phyloP scores from a whole-genome alignment of 2,797 vertebrate species.

The Oreonectes daqikongensis region DNA sequence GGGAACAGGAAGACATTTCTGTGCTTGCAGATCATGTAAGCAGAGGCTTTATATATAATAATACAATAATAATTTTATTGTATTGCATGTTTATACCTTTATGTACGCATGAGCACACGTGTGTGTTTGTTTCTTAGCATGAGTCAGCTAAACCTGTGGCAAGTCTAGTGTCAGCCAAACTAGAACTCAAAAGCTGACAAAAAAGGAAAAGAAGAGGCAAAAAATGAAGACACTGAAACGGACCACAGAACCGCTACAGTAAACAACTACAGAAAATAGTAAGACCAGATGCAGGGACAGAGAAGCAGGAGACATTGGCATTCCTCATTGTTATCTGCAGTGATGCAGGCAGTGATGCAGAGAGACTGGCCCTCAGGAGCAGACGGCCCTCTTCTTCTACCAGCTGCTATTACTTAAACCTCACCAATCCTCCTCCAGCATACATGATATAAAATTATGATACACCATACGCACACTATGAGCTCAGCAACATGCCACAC shows the following conservation, averaged over 20 bases:
- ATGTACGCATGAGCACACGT: too few relatives aligned
- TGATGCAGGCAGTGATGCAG: constrained; percentile 52
- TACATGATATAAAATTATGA: not conserved
- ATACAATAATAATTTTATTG: too few relatives aligned
- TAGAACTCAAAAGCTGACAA: constrained; percentile 1
- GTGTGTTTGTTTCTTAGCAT: not conserved
- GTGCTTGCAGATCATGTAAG: too few relatives aligned
- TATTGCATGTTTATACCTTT: not conserved
- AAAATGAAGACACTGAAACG: constrained; percentile 1
- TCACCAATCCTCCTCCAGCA: constrained; percentile 57
- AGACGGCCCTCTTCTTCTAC: constrained; percentile 48
- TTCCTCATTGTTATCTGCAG: constrained; percentile 55
- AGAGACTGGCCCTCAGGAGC: constrained; percentile 50
- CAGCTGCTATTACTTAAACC: constrained; percentile 73
- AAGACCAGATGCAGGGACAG: constrained; percentile 28
- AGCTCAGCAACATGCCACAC: not conserved
- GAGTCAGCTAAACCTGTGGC: not conserved
- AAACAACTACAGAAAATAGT: constrained; percentile 19
- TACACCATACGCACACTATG: not conserved
- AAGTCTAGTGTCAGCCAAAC: constrained; percentile 36
- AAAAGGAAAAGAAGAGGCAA: not conserved
- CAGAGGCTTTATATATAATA: too few relatives aligned
- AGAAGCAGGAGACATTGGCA: constrained; percentile 41
- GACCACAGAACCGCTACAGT: not conserved
- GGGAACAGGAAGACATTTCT: too few relatives aligned